Evolutionary conservation across 2,113 vertebrate species (phyloP), one percentile per base, ranked within the genome.

Genomic region (Otocyon megalotis): DNA sequence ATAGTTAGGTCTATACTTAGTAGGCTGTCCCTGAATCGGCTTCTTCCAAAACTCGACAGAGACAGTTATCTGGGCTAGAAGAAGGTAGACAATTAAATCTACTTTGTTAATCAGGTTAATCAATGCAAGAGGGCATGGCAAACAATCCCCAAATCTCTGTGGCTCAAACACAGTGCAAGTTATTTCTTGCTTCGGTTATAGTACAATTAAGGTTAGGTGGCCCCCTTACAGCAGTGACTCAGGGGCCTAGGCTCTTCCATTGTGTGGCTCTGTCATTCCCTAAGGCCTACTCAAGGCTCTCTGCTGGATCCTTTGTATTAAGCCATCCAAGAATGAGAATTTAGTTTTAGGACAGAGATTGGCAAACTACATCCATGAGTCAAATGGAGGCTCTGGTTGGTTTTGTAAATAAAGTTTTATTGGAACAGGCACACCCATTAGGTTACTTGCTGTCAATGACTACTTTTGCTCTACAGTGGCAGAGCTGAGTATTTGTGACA

Each of bases 381-480:
- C 79, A 83, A 79, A 84, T 88, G 62, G 32, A 60, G 50, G n/a
- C 14, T 43, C 35, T 48, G 56, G 6, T 63, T 11, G 16, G 8
- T 56, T 84, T 88, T 84, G 26, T 85, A 92, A 92, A 63, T 95
- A 50, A 71, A 95, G 71, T 88, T 97, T 93, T 85, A 35, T 67
- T 67, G 48, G 43, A 74, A 67, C 11, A 94, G 63, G 32, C n/a
- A 85, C 4, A 32, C 19, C 4, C 10, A 17, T 60, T 67, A 74
- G 32, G 16, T 86, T 79, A 4, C 37, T 77, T 71, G 20, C 74
- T 60, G 13, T 83, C 67, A 63, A 32, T 28, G 53, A 19, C 24
- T 77, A 50, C 54, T 89, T 95, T 84, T 24, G 22, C 16, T 69
- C 26, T 43, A 43, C 22, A 24, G 53, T 24, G 43, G 43, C 43